phyloP scores from a whole-genome alignment of 1,140 invertebrate species.

The Drosophila nannoptera region DNA sequence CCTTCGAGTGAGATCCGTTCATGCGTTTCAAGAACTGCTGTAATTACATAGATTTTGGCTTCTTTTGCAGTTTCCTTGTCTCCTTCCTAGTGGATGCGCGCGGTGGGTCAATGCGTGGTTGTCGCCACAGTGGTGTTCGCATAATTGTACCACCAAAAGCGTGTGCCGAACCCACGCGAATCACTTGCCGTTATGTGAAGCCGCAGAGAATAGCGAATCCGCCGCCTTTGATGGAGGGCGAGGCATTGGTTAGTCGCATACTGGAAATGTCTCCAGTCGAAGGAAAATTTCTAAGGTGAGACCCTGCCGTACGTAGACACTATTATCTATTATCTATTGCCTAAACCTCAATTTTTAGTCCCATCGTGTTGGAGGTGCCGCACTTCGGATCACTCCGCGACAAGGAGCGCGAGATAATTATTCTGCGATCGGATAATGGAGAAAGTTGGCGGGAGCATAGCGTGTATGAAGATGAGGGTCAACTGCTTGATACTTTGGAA shows the following conservation, averaged over 20 bases:
- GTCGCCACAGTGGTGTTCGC: constrained; percentile 96
- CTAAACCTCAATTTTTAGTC: constrained; percentile 73
- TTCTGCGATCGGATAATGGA: constrained; percentile 97
- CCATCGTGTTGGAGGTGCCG: constrained; percentile 98
- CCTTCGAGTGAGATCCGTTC: no score
- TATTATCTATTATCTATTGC: background rate
- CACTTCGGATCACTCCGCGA: constrained; percentile 98
- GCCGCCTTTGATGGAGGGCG: constrained; percentile 98
- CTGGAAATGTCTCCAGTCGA: constrained; percentile 97
- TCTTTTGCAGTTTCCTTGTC: constrained; percentile 92
- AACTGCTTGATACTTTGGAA: constrained; percentile 90
- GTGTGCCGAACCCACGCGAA: constrained; percentile 95
- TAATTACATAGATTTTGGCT: background rate
- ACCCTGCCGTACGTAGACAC: background rate
- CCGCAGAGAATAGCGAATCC: constrained; percentile 96
- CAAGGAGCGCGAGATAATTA: constrained; percentile 98
- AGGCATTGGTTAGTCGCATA: constrained; percentile 96
- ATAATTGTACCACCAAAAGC: constrained; percentile 98
- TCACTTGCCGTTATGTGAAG: constrained; percentile 90
- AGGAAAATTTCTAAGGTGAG: constrained; percentile 94
- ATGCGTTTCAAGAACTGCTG: background rate
- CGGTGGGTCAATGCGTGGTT: constrained; percentile 98
- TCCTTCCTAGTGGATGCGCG: constrained; percentile 99
- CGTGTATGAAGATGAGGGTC: constrained; percentile 95
- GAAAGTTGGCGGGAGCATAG: constrained; percentile 99